Base-by-base conservation (phyloP, 2,888 invertebrate genomes). In the Epinotia nisella region DNA sequence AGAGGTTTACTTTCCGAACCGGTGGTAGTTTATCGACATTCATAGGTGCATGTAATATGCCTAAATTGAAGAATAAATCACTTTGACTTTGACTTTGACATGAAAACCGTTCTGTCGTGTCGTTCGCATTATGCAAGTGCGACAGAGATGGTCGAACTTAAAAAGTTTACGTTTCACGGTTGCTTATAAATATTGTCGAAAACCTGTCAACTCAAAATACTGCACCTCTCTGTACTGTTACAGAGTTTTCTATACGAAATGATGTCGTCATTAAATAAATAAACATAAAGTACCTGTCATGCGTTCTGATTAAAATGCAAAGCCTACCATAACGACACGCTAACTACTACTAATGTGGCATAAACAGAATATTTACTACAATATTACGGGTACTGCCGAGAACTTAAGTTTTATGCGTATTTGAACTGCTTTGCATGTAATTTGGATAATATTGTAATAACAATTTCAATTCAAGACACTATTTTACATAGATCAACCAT, bases 241-340 rank as follows among this genome's bases (percentile, higher is more conserved):
- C 17, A 1, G n/a, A 29, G 19, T 58, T 15, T 58, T 15, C 24
- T 29, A n/a, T 29, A 29, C 58, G 7, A 58, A 56, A 56, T 66
- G 21, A 66, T 66, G 55, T 39, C 41, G 66, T 66, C 66, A 66
- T 56, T 41, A 56, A 56, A 55, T 56, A 66, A 66, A 66, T 66
- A 66, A 66, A 66, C 24, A 24, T 24, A 21, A 67, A 65, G 21
- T 41, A n/a, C 55, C 51, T 70, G 71, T 65, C 56, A 64, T 60
- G 41, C 39, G n/a, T 19, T 56, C 21, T 35, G 41, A 53, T 70
- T 64, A 73, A 62, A 60, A 67, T 39, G 49, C 41, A 55, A 53
- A 65, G 66, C 55, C 2, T 56, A 56, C 73, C 10, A 9, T 81
- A 80, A 81, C 79, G 78, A 81, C 76, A 82, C 73, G 78, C 71